Evolutionary conservation across 2,797 vertebrate genomes (phyloP), one percentile per base, ranked within the genome.

Genomic region (Gallirallus australis): DNA sequence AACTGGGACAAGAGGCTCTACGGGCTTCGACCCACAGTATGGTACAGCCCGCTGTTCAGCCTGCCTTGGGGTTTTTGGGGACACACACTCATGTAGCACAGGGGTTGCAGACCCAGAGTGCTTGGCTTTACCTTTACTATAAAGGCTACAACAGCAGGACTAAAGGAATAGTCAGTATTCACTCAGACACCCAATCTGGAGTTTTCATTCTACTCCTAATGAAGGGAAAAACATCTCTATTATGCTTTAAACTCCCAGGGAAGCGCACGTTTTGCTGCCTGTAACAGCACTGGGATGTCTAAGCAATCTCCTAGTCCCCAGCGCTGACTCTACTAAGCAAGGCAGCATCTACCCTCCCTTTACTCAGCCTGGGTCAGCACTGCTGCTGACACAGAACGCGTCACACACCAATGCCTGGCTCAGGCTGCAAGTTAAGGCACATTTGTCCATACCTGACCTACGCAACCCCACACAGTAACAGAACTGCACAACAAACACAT

Each of bases 401-500:
- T 0, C 24, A 6, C 73, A 54, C 3, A 0, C 37, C 1, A 1
- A n/a, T 4, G 4, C 7, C 15, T 2, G 35, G 59, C 76, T 78
- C 73, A 39, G 27, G 5, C 60, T 16, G 77, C 87, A 84, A 82
- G 96, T 18, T 20, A 4, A 40, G 92, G 83, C 95, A 94, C 90
- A 85, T 90, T 15, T 86, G 81, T 65, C 88, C 88, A 69, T 14
- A 47, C 90, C 94, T 93, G 89, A 86, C 94, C 94, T 33, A 93
- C 18, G 19, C 94, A 95, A 15, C 77, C 57, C 53, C 57, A 27
- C 75, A 42, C 66, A 65, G 70, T 39, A 73, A 45, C 89, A 94
- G 85, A 45, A 9, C 56, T 68, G 71, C 94, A 89, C 84, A 87
- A 81, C 91, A 92, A 93, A 88, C 91, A 93, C 87, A 94, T 76